phyloP scores from a whole-genome alignment of 2,888 invertebrate species.

The Antheraea assamensis region DNA sequence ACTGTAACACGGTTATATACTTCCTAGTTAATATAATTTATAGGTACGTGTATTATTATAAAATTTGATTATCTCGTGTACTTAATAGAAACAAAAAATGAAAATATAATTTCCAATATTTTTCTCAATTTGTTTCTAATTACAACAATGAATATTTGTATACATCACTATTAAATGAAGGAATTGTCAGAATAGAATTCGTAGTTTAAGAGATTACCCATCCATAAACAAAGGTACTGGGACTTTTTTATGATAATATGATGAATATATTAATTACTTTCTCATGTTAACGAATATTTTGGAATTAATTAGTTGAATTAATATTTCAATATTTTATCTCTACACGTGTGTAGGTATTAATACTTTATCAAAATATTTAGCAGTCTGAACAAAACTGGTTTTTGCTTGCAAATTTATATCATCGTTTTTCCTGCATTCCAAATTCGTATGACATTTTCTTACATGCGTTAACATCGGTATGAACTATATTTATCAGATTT shows the following conservation, averaged over 20 bases:
- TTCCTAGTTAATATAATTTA: too few species aligned
- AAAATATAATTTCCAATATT: too few species aligned
- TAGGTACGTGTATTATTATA: too few species aligned
- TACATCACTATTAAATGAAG: too few species aligned
- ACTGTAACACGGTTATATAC: too few species aligned
- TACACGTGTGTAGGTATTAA: not conserved
- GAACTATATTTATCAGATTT: not conserved
- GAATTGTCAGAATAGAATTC: too few species aligned
- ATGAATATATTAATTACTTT: too few species aligned
- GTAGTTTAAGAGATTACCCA: not conserved
- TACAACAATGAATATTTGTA: too few species aligned
- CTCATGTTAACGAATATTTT: not conserved
- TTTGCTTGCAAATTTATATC: not conserved
- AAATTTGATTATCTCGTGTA: too few species aligned
- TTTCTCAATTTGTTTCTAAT: too few species aligned
- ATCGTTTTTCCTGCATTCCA: not conserved
- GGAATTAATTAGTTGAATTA: not conserved
- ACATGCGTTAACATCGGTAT: not conserved
- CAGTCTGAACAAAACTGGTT: not conserved
- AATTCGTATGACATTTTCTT: not conserved
- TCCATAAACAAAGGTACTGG: not conserved
- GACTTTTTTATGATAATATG: not conserved
- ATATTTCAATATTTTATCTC: not conserved
- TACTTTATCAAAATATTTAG: not conserved
- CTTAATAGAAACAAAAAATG: too few species aligned